A percentile compares a stretch with the other conserved stretches of the same genome.
phyloP scores from a whole-genome alignment of 1,140 invertebrate species.

The Lordiphosa clarofinis region DNA sequence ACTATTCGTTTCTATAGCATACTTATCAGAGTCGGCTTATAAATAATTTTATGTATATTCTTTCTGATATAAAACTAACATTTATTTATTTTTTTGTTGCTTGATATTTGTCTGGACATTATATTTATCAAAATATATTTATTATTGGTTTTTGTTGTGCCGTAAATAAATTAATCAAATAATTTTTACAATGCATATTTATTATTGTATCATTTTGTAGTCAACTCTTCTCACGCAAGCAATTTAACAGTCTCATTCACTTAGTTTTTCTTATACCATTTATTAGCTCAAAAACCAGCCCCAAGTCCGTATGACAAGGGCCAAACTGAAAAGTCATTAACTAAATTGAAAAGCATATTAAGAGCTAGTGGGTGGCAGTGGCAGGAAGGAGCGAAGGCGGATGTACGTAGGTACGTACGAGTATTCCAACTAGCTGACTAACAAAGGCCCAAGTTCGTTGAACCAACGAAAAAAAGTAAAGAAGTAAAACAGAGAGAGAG shows the following conservation, averaged over 20 bases:
- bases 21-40: constrained; percentile 12
- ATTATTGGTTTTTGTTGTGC: constrained; percentile 12
- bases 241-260: constrained; percentile 56
- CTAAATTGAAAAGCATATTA: constrained; percentile 70
- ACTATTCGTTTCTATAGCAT: constrained; percentile 13
- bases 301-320: constrained; percentile 9
- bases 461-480: constrained; percentile 46
- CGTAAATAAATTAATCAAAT: constrained; percentile 24
- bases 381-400: not conserved
- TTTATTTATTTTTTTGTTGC: constrained; percentile 1
- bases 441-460: constrained; percentile 51
- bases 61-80: constrained; percentile 4
- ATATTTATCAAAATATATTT: constrained; percentile 48
- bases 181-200: constrained; percentile 20
- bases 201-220: constrained; percentile 28
- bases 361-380: constrained; percentile 11
- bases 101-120: constrained; percentile 2
- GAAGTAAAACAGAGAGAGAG: not conserved
- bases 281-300: constrained; percentile 8
- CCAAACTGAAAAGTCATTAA: constrained; percentile 58
- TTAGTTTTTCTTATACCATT: constrained; percentile 20
- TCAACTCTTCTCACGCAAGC: constrained; percentile 7
- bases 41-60: constrained; percentile 1
- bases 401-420: not conserved
- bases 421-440: constrained; percentile 39